Base-by-base conservation (phyloP, 2,113 vertebrate genomes). In the Rallus limicola region DNA sequence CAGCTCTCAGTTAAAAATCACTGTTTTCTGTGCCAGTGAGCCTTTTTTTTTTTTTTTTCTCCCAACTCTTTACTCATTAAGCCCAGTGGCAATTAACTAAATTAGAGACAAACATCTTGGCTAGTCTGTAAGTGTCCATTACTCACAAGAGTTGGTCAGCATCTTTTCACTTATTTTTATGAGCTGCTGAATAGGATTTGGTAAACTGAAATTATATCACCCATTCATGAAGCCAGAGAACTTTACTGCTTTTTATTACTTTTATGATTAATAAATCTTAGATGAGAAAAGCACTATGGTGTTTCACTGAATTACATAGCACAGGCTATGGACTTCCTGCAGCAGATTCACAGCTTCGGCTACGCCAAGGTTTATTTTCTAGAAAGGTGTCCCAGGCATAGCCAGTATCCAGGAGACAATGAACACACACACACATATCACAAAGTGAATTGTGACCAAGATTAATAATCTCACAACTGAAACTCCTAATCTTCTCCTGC, bases 71-170 rank as follows among this genome's bases (percentile, higher is more conserved):
- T 40, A 69, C 36, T 67, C 40, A 77, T 86, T 85, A 90, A 84
- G 46, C n/a, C 21, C 3, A 4, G 25, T 3, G 64, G 67, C 75
- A 90, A 95, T 95, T 90, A 93, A 58, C 78, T 87, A 82, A 92
- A 93, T 78, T 87, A 94, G 59, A 90, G n/a, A 59, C 21, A 91
- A 93, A 55, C 75, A 88, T 77, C 78, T 90, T 63, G 46, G 55
- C 40, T 58, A 85, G 55, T 72, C 55, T 82, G 44, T 67, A 84
- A 87, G 56, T 23, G 65, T 55, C 40, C 55, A 88, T 95, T 90
- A 91, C 59, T 77, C 90, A 82, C n/a, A 88, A 70, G 52, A 65
- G 67, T 11, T 88, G 71, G 59, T 95, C 84, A 97, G 87, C 84
- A 80, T 31, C 65, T 95, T 87, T 64, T 48, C 48, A 36, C 48